Base-by-base conservation (phyloP, 1,140 invertebrate genomes). In the Tyrophagus putrescentiae region DNA sequence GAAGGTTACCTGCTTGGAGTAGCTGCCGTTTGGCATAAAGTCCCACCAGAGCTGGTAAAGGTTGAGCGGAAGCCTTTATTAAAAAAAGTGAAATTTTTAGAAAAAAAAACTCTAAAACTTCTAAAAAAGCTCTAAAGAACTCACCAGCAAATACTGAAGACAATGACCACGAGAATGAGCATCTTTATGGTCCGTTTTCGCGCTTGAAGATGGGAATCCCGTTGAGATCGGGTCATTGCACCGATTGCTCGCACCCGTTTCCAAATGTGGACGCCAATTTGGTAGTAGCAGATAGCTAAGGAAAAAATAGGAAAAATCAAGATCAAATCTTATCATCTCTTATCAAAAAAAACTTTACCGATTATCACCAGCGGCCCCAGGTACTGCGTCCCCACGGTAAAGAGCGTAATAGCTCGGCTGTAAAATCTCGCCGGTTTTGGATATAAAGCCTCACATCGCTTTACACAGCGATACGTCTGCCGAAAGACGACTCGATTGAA, bases 401-500 rank as follows among this genome's bases (percentile, higher is more conserved):
- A n/a, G n/a, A n/a, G n/a, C n/a, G n/a, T n/a, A n/a, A n/a, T n/a
- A n/a, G n/a, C n/a, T n/a, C n/a, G n/a, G n/a, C n/a, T n/a, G n/a
- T n/a, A n/a, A n/a, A n/a, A n/a, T n/a, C n/a, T n/a, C n/a, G n/a
- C n/a, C n/a, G n/a, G n/a, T n/a, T n/a, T n/a, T 48, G 45, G 31
- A 48, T 7, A 48, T 18, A 64, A 11, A 27, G 33, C 58, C 11
- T 58, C 27, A 57, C 58, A 60, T 5, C 58, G 39, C 13, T 21
- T 23, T 16, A 60, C 7, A 16, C 7, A 25, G 7, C 9, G 28
- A 60, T 32, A 58, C 11, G 27, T 60, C 31, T 32, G 52, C 23
- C 33, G 36, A n/a, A 44, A n/a, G 27, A 25, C 53, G 27, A 39
- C 50, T 62, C 68, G 65, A 64, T 70, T 60, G 70, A 89, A 94